Evolutionary conservation across 1,140 invertebrate genomes (phyloP), one percentile per base, ranked within the genome.

Genomic region (Arion vulgaris): DNA sequence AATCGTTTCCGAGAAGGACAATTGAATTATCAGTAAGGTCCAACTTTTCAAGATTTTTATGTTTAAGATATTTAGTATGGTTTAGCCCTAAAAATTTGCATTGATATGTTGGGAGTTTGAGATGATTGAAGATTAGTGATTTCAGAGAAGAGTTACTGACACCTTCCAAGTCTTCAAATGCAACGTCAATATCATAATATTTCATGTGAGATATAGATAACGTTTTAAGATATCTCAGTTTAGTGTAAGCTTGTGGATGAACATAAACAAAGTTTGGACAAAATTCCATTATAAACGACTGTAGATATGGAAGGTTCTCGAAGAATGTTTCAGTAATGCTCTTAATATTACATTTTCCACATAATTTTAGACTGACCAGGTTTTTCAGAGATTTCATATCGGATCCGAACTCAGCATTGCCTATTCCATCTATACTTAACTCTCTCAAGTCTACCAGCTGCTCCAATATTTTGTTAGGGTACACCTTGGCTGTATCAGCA

Each of bases 271-370:
- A 57, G 4, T 19, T 1, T n/a, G n/a, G n/a, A 72, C 71, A 72
- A 28, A 0, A 11, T 9, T 41, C 23, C 17, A 72, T 17, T 9
- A 41, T 0, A 41, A 72, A 72, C 7, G 36, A 39, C 38, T 23
- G 36, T n/a, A 72, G 17, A 19, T 72, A 23, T 4, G 36, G 71
- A n/a, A 72, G 39, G 71, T 72, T 72, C 0, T 72, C 23, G 28
- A 72, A 72, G 26, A 72, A 72, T 41, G 71, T 72, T 26, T 39
- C 36, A 39, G 23, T 72, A 19, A 72, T 72, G 19, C 41, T 72
- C 39, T 39, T 41, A 11, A 72, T 41, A 2, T 9, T 11, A 41
- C 71, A 72, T 1, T 23, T 5, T 1, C 23, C 39, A 0, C 36
- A 11, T 13, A 39, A 1, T 1, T 45, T 13, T 13, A 72, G 13